Evolutionary conservation across 2,113 vertebrate genomes (phyloP), one percentile per base, ranked within the genome.

Genomic region (Bambusicola thoracicus): DNA sequence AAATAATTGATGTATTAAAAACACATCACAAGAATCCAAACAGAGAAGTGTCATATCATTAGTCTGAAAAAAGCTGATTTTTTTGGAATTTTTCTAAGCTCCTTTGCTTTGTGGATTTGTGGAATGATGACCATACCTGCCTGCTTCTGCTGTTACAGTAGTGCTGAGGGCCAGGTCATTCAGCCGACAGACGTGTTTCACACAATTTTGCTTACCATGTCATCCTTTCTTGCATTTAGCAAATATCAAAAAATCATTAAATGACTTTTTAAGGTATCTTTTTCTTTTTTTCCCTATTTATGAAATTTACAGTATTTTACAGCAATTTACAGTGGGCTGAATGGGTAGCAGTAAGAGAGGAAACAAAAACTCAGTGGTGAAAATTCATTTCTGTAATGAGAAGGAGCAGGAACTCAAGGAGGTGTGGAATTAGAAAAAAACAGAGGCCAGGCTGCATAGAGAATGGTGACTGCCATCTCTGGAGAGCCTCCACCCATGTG

Each of bases 1-100:
- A 70, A 93, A 87, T 90, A 91, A 85, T 18, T 93, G 53, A 76
- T 86, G 11, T 19, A 13, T 76, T 93, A 62, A 70, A 89, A 89
- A 49, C 2, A 3, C 20, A 15, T 53, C 36, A 87, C 16, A 53
- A 83, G 80, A 90, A 89, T 34, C 29, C 41, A 43, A 73, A 49
- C 38, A 85, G 81, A 55, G 48, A 93, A 89, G 58, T 3, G 18
- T 80, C 9, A 5, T 15, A 10, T 25, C 1, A 7, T 20, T 46
- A 75, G 4, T 44, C 32, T 95, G 85, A 89, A 86, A 55, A 6
- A 62, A 19, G 72, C n/a, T 5, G 11, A 32, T 81, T 89, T 83
- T 29, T 1, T 46, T n/a, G 14, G 5, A 44, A 29, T 21, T 67
- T 40, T 29, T 58, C 43, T 81, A 67, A 91, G 73, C 81, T 94